These are phyloP conservation scores for Erythrolamprus reginae DNA, from an alignment of 2,113 vertebrate genomes.

Conservation along the genomic window DNA sequence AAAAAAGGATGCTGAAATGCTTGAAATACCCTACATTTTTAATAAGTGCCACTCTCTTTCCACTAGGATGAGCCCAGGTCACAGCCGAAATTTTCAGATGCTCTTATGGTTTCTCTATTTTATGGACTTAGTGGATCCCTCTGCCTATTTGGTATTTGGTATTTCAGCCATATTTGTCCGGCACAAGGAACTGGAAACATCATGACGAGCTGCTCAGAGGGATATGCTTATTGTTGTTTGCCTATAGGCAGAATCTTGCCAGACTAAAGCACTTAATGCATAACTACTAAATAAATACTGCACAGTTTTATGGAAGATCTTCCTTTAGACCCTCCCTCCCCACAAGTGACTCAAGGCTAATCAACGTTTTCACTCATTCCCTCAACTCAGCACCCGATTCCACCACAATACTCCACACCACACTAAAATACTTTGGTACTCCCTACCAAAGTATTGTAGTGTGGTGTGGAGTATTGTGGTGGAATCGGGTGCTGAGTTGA, in stretches of 20 bases:
- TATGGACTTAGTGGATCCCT: neutral
- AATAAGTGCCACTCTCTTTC: neutral
- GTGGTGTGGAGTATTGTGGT: too few species aligned
- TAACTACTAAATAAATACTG: neutral
- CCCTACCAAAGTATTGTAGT: too few species aligned
- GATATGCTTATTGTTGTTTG: neutral
- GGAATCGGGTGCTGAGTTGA: too few species aligned
- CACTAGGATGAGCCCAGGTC: neutral
- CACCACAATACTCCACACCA: neutral
- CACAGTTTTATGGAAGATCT: neutral
- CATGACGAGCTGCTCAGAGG: neutral
- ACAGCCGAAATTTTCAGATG: neutral
- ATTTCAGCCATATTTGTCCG: neutral
- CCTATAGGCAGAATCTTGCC: too few species aligned
- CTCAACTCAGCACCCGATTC: neutral
- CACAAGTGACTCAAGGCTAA: neutral
- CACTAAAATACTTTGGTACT: too few species aligned
- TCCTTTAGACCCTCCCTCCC: neutral
- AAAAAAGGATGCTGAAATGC: neutral
- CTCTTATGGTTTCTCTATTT: neutral
- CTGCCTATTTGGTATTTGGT: neutral
- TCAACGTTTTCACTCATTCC: neutral
- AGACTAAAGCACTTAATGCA: neutral
- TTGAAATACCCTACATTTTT: neutral
- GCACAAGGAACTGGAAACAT: neutral